Percentiles rank a stretch among this genome's conserved stretches.
Conservation (phyloP, 2,888 invertebrate genomes). For the Lymantria monacha region DNA sequence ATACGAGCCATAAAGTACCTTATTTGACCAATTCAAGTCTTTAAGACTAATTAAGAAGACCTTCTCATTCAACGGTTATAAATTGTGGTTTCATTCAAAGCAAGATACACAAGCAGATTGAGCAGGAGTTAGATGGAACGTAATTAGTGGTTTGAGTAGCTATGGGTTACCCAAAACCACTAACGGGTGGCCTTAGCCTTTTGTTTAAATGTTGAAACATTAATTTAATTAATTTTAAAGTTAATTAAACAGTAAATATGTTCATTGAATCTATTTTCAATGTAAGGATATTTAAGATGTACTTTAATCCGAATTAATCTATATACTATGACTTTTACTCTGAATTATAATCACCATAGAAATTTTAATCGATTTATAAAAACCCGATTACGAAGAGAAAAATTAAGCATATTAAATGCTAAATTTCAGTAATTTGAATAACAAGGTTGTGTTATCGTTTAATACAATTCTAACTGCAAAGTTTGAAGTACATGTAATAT, state of each 20-base stretch:
- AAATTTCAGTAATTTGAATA: too few species aligned
- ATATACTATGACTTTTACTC: too few species aligned
- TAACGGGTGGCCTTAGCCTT: neutral
- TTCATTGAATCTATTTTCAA: neutral
- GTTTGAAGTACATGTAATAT: too few species aligned
- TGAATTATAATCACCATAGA: too few species aligned
- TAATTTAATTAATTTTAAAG: conserved; percentile 17
- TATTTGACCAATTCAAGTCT: neutral
- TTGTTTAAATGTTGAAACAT: conserved; percentile 8
- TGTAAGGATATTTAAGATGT: neutral
- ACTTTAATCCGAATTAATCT: too few species aligned
- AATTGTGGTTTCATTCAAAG: neutral
- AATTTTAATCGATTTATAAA: too few species aligned
- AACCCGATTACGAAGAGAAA: too few species aligned
- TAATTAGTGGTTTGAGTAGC: conserved; percentile 2
- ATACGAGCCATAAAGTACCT: neutral
- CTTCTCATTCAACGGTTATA: neutral
- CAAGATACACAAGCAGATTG: neutral
- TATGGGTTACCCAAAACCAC: neutral
- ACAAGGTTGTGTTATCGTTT: too few species aligned
- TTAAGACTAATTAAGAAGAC: neutral
- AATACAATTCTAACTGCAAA: too few species aligned
- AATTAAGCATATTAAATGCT: too few species aligned
- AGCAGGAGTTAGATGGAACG: neutral
- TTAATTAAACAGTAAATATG: neutral